These are phyloP conservation scores for Dromococcyx pavoninus DNA, from an alignment of 2,797 vertebrate genomes.

Conservation along the genomic window DNA sequence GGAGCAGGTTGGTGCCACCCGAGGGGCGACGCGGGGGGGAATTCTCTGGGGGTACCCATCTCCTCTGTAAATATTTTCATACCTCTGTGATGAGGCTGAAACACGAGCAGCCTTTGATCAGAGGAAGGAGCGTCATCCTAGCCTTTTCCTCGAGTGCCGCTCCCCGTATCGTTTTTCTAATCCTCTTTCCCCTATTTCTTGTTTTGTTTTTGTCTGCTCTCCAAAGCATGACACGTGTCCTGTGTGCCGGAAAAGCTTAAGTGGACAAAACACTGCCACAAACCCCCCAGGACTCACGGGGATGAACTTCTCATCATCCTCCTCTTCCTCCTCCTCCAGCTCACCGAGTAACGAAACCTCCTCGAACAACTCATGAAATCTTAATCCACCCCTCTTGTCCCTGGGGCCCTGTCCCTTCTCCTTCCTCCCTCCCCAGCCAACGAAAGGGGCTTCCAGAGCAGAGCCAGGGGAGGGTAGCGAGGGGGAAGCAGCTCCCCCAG, in stretches of 20 bases:
- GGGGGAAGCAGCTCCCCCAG: constrained; percentile 6
- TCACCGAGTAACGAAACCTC: constrained; percentile 92
- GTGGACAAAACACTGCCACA: constrained; percentile 97
- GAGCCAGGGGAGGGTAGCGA: constrained; percentile 6
- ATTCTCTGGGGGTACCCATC: background rate
- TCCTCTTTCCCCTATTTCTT: background rate
- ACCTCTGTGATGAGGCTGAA: background rate
- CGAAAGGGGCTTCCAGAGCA: constrained; percentile 36
- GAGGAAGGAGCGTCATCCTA: background rate
- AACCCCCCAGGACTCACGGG: constrained; percentile 92
- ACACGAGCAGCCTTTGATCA: background rate
- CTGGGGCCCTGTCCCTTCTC: constrained; percentile 40
- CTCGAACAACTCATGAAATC: constrained; percentile 90
- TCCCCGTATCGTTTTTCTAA: background rate
- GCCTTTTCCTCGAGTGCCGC: background rate
- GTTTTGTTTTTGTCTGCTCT: background rate
- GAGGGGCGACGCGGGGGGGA: too few species aligned
- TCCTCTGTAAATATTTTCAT: background rate
- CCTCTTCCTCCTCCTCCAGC: constrained; percentile 91
- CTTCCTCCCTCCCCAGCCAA: constrained; percentile 23
- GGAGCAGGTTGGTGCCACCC: constrained; percentile 84
- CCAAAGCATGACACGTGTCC: constrained; percentile 96
- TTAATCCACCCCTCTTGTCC: constrained; percentile 27
- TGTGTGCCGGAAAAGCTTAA: constrained; percentile 97
- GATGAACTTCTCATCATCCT: constrained; percentile 92